Conservation (phyloP, 2,888 invertebrate genomes). For the Aspidiotus rigidus region DNA sequence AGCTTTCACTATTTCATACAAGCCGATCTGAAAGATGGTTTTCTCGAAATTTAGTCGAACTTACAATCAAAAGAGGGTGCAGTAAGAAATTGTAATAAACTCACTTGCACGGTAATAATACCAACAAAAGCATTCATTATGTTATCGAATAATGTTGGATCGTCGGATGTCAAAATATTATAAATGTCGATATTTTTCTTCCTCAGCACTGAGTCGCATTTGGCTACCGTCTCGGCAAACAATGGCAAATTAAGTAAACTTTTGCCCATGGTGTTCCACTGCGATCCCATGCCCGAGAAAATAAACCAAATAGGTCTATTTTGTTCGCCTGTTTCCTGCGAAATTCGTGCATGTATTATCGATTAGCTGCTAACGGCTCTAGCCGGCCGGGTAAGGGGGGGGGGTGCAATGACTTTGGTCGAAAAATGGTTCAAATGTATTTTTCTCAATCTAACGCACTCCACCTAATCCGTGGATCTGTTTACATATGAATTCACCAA, state of each 20-base stretch:
- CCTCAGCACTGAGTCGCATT: constrained; percentile 53
- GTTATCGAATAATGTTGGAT: constrained; percentile 56
- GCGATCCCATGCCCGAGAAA: constrained; percentile 67
- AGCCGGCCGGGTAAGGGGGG: no score
- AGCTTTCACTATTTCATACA: constrained; percentile 54
- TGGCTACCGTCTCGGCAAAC: constrained; percentile 62
- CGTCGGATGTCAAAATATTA: constrained; percentile 52
- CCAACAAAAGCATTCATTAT: constrained; percentile 63
- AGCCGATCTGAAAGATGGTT: constrained; percentile 47
- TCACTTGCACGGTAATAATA: constrained; percentile 57
- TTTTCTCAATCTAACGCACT: no score
- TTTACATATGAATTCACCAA: no score
- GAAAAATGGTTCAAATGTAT: no score
- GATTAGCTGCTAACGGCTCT: no score
- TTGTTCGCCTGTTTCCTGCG: constrained; percentile 10
- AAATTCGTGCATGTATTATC: background rate
- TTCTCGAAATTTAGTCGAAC: background rate
- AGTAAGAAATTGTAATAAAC: background rate
- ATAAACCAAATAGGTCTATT: constrained; percentile 55
- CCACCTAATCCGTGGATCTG: no score
- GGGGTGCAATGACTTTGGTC: no score
- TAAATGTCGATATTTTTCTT: constrained; percentile 57
- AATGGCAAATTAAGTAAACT: constrained; percentile 63
- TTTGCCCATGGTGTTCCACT: constrained; percentile 75
- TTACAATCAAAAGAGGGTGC: background rate